Percentiles rank a stretch among this genome's conserved stretches.
phyloP scores from a whole-genome alignment of 2,113 vertebrate species.

The Galeopterus variegatus region DNA sequence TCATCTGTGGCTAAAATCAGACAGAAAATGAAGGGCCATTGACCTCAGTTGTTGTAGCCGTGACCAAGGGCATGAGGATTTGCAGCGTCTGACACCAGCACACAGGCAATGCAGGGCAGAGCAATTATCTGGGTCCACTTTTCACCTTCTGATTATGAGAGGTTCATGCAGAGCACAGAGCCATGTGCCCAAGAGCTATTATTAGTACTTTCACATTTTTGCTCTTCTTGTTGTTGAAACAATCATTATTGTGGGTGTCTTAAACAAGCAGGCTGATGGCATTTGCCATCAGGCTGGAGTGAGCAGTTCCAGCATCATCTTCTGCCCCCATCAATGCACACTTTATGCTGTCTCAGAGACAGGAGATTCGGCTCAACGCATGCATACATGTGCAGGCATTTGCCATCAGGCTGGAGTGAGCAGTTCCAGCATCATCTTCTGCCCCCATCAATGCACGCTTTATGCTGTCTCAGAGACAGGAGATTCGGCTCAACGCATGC shows the following conservation, averaged over 20 bases:
- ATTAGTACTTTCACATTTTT: not conserved
- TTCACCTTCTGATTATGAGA: conserved; percentile 54
- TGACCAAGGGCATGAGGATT: not conserved
- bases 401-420: not conserved
- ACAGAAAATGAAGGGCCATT: not conserved
- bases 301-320: not conserved
- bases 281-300: not conserved
- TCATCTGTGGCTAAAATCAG: conserved; percentile 54
- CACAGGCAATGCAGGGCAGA: not conserved
- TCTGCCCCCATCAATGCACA: not conserved
- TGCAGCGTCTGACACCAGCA: not conserved
- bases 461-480: not conserved
- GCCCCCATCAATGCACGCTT: not conserved
- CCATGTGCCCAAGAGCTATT: not conserved
- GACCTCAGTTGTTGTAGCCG: not conserved
- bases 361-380: not conserved
- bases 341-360: not conserved
- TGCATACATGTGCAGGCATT: no score
- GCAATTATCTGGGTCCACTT: not conserved
- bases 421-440: not conserved
- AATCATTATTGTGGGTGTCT: not conserved
- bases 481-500: no score
- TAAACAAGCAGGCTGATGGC: not conserved
- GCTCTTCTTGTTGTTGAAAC: not conserved
- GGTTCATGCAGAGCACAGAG: not conserved